Evolutionary conservation across 2,888 invertebrate genomes (phyloP).

Genomic region (Drosophila neutralis): DNA sequence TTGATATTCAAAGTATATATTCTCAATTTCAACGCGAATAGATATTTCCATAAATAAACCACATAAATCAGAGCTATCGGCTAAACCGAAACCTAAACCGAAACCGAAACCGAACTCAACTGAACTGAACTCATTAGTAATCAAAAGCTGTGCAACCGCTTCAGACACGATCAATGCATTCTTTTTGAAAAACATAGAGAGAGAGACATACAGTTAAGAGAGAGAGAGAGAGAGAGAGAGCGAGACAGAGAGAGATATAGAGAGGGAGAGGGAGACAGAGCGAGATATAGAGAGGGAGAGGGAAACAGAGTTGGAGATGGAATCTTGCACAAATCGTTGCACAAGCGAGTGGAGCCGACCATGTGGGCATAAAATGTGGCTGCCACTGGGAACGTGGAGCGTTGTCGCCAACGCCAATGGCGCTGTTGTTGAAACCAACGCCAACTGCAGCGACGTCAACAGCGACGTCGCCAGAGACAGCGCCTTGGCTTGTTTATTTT

Average conservation of each 20-base stretch:
- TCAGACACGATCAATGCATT: slow-evolving; percentile 55
- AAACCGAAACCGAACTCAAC: slow-evolving; percentile 36
- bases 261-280: not conserved
- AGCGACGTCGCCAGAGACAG: not conserved
- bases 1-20: slow-evolving; percentile 74
- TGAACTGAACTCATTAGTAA: slow-evolving; percentile 73
- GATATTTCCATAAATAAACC: slow-evolving; percentile 78
- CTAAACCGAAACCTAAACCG: slow-evolving; percentile 37
- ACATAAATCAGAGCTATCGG: slow-evolving; percentile 76
- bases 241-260: not conserved
- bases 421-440: slow-evolving; percentile 8
- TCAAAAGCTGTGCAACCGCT: slow-evolving; percentile 70
- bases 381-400: slow-evolving; percentile 57
- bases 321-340: slow-evolving; percentile 37
- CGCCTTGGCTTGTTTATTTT: slow-evolving; percentile 67
- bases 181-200: slow-evolving; percentile 38
- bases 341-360: slow-evolving; percentile 32
- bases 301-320: slow-evolving; percentile 2
- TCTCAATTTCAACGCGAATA: slow-evolving; percentile 74
- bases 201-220: not conserved
- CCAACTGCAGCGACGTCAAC: not conserved
- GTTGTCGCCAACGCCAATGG: slow-evolving; percentile 66
- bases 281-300: not conserved
- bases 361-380: slow-evolving; percentile 53
- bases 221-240: not conserved